Percentiles rank a stretch among this genome's conserved stretches.
phyloP scores from a whole-genome alignment of 1,140 invertebrate genomes.

The Euwallacea fornicatus region DNA sequence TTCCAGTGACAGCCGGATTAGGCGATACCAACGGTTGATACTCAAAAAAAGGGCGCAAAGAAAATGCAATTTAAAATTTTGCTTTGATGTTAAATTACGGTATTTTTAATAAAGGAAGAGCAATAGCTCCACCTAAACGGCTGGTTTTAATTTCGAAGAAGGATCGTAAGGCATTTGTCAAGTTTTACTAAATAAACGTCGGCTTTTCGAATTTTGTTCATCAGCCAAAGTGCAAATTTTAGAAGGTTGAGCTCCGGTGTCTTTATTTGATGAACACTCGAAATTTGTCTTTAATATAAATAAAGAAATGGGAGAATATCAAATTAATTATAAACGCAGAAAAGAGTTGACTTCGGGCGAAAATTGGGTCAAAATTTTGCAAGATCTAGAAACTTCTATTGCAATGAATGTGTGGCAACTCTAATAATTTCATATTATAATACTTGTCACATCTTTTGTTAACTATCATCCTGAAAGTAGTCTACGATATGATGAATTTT shows the following conservation, averaged over 20 bases:
- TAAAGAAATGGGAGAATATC: too few relatives aligned
- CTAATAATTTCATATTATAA: too few relatives aligned
- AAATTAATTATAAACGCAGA: too few relatives aligned
- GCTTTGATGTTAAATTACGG: constrained; percentile 22
- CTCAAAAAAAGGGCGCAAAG: constrained; percentile 11
- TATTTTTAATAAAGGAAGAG: constrained; percentile 20
- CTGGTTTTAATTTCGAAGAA: constrained; percentile 16
- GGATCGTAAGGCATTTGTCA: constrained; percentile 11
- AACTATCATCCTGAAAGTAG: too few relatives aligned
- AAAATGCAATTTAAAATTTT: constrained; percentile 26
- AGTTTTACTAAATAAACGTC: constrained; percentile 10
- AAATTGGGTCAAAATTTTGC: too few relatives aligned
- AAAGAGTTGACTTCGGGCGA: too few relatives aligned
- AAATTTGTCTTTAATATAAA: too few relatives aligned
- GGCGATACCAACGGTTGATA: constrained; percentile 11
- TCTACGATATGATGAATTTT: too few relatives aligned
- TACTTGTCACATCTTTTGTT: too few relatives aligned
- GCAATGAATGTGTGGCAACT: too few relatives aligned
- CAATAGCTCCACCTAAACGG: constrained; percentile 2
- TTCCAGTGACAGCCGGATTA: constrained; percentile 22
- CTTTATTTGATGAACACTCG: background rate
- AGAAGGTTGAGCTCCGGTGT: background rate
- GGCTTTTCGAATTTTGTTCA: constrained; percentile 7
- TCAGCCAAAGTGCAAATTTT: constrained; percentile 1
- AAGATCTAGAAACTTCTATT: too few relatives aligned